A percentile compares a stretch with the other conserved stretches of the same genome.
phyloP scores from a whole-genome alignment of 2,113 vertebrate genomes.

The Anarrhichthys ocellatus region DNA sequence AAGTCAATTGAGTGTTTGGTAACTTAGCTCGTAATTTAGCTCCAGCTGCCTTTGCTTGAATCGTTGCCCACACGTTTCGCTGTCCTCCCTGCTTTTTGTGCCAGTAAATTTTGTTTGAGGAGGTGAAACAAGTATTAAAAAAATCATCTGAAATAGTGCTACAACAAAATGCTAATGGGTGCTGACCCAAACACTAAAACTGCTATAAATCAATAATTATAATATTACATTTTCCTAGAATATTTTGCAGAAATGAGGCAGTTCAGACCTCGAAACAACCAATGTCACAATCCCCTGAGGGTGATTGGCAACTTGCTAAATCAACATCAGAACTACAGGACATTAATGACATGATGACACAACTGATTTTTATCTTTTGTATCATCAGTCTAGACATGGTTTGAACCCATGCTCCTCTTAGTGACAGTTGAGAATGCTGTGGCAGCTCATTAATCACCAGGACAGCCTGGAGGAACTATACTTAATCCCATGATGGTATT shows the following conservation, averaged over 20 bases:
- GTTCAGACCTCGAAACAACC: slow-evolving; percentile 62
- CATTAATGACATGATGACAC: slow-evolving; percentile 73
- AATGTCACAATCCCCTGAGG: slow-evolving; percentile 28
- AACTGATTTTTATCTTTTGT: slow-evolving; percentile 67
- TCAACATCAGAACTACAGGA: slow-evolving; percentile 67
- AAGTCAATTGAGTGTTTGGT: not conserved
- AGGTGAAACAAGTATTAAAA: not conserved
- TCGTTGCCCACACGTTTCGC: not conserved
- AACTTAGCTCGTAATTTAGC: not conserved
- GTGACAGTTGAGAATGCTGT: slow-evolving; percentile 76
- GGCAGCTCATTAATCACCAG: slow-evolving; percentile 82
- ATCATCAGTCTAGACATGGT: slow-evolving; percentile 77
- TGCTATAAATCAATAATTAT: slow-evolving; percentile 10
- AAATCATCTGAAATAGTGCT: not conserved
- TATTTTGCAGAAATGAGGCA: slow-evolving; percentile 2
- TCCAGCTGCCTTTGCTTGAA: not conserved
- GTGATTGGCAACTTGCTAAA: slow-evolving; percentile 67
- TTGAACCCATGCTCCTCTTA: slow-evolving; percentile 69
- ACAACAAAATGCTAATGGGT: not conserved
- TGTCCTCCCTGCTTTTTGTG: not conserved
- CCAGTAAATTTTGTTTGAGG: not conserved
- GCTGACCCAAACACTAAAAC: not conserved
- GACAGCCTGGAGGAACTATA: slow-evolving; percentile 76
- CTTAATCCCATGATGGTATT: slow-evolving; percentile 82
- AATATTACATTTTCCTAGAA: not conserved